Percentiles rank a stretch among this genome's conserved stretches.
These are phyloP conservation scores for Ictalurus punctatus DNA, from an alignment of 2,113 vertebrate genomes.

Conservation along the genomic window DNA sequence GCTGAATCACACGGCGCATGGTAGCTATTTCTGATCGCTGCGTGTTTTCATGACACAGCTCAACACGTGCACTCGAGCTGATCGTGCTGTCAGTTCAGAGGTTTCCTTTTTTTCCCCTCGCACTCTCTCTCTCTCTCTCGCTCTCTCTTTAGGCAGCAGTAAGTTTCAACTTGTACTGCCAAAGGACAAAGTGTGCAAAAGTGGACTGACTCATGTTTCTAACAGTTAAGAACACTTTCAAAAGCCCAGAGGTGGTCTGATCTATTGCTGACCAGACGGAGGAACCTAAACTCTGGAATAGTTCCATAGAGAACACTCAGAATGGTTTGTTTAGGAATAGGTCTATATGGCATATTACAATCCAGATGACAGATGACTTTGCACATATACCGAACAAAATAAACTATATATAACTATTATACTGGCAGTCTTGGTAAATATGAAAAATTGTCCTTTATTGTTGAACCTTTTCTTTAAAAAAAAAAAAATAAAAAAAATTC, in stretches of 20 bases:
- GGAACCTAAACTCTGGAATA: background rate
- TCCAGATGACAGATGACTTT: background rate
- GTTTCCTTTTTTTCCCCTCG: background rate
- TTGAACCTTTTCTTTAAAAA: too few species aligned
- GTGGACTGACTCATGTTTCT: background rate
- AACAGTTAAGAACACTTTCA: background rate
- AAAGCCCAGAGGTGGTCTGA: background rate
- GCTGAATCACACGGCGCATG: constrained; percentile 46
- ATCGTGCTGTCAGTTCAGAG: constrained; percentile 4
- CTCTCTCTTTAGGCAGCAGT: background rate
- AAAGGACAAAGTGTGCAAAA: background rate
- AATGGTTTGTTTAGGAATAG: background rate
- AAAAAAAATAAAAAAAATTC: too few species aligned
- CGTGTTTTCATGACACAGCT: constrained; percentile 41
- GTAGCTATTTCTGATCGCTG: constrained; percentile 43
- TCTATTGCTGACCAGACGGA: background rate
- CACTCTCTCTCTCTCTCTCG: too few species aligned
- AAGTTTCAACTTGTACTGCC: background rate
- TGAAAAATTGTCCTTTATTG: too few species aligned
- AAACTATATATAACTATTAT: too few species aligned
- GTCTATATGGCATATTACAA: background rate
- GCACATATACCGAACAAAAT: too few species aligned
- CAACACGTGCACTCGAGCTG: background rate
- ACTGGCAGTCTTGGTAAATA: too few species aligned
- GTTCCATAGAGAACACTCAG: background rate